A percentile compares a stretch with the other conserved stretches of the same genome.
These are phyloP conservation scores for Oryzaephilus surinamensis DNA, from an alignment of 1,140 invertebrate genomes.

Conservation along the genomic window DNA sequence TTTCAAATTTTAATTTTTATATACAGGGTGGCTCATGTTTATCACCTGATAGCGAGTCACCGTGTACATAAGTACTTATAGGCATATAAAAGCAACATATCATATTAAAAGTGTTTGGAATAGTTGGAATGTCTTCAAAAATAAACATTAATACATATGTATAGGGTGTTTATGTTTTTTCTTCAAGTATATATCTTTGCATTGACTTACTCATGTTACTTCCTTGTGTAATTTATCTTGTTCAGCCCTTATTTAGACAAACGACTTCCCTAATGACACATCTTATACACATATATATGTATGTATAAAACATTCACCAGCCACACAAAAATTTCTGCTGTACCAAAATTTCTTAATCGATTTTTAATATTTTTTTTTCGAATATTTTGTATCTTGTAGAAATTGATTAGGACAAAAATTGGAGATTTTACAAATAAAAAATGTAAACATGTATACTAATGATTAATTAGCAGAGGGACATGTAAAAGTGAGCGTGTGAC, in stretches of 20 bases:
- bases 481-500: slow-evolving; percentile 11
- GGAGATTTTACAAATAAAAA: not conserved
- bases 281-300: too few relatives aligned
- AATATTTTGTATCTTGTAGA: not conserved
- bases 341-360: too few relatives aligned
- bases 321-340: slow-evolving; percentile 4
- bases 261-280: too few relatives aligned
- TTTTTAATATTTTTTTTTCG: too few relatives aligned
- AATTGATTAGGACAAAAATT: slow-evolving; percentile 1
- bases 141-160: slow-evolving; percentile 3
- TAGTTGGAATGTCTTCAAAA: slow-evolving; percentile 3
- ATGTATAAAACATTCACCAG: too few relatives aligned
- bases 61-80: slow-evolving; percentile 11
- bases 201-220: too few relatives aligned
- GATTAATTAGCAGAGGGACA: slow-evolving; percentile 11
- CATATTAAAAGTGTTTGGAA: slow-evolving; percentile 11
- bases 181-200: too few relatives aligned
- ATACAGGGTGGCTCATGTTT: slow-evolving; percentile 11
- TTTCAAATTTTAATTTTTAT: slow-evolving; percentile 4
- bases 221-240: too few relatives aligned
- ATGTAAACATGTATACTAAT: slow-evolving; percentile 7
- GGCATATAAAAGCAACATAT: slow-evolving; percentile 15
- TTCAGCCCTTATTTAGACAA: too few relatives aligned
- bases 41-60: slow-evolving; percentile 12
- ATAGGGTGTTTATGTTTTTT: too few relatives aligned